phyloP scores from a whole-genome alignment of 1,140 invertebrate species.

The Meloidogyne hapla region DNA sequence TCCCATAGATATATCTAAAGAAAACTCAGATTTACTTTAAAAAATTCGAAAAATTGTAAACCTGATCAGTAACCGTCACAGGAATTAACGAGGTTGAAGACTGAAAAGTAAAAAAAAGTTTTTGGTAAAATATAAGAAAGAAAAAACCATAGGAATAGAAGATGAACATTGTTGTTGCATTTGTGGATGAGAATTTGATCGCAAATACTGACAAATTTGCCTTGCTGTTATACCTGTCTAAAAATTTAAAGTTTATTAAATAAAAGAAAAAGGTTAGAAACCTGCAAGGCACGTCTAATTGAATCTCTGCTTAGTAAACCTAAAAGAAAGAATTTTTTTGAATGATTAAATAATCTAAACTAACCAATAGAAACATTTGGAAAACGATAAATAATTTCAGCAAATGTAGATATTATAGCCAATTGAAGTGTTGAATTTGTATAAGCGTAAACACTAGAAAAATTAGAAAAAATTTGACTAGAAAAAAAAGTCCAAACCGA shows the following conservation, averaged over 20 bases:
- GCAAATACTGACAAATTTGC: constrained; percentile 44
- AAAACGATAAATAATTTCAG: constrained; percentile 43
- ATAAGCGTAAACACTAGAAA: constrained; percentile 39
- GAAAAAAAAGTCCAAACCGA: background rate
- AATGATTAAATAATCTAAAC: background rate
- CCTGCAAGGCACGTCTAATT: constrained; percentile 43
- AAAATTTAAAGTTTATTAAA: background rate
- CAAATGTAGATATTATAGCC: constrained; percentile 48
- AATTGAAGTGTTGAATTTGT: constrained; percentile 50
- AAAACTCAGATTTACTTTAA: constrained; percentile 2
- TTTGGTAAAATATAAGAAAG: no score
- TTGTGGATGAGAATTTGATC: constrained; percentile 41
- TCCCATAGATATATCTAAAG: constrained; percentile 49
- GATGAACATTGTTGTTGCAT: constrained; percentile 32
- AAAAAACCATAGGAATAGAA: background rate
- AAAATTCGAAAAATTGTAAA: constrained; percentile 19
- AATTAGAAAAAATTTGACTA: background rate
- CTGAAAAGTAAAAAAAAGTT: background rate
- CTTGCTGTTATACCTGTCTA: constrained; percentile 47
- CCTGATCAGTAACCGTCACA: constrained; percentile 45
- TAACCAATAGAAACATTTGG: constrained; percentile 39
- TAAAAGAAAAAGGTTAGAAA: background rate
- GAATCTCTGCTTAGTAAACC: constrained; percentile 37
- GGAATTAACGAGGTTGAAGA: constrained; percentile 32
- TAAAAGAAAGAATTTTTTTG: background rate